Conservation (phyloP, 2,797 vertebrate species). For the Muscicapa comitata region DNA sequence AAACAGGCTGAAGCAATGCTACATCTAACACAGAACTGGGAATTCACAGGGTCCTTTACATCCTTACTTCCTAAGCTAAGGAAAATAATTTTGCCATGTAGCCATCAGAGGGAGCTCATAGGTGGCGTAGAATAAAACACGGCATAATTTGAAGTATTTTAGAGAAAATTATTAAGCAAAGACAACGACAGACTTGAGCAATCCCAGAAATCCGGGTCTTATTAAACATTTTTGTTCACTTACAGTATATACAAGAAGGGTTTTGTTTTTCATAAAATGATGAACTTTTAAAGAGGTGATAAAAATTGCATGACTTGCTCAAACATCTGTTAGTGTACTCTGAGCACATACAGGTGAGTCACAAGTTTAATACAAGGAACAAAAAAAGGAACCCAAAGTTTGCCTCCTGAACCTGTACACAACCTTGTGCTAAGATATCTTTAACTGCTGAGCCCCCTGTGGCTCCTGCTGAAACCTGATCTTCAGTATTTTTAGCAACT, state of each 20-base stretch:
- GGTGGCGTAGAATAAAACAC: not conserved
- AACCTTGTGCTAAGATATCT: not conserved
- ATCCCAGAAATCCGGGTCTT: not conserved
- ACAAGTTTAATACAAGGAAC: not conserved
- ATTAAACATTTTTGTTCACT: not conserved
- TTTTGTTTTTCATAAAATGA: not conserved
- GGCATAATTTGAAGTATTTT: not conserved
- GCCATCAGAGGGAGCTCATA: conserved; percentile 56
- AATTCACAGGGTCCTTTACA: not conserved
- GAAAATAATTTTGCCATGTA: not conserved
- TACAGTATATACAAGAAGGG: not conserved
- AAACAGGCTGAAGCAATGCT: not conserved
- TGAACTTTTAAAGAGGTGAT: not conserved
- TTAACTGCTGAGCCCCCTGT: not conserved
- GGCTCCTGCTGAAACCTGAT: not conserved
- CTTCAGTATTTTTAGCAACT: conserved; percentile 42
- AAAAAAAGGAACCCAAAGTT: not conserved
- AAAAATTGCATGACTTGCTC: not conserved
- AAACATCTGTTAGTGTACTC: not conserved
- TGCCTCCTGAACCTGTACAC: not conserved
- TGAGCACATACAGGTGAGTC: not conserved
- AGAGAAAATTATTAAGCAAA: not conserved
- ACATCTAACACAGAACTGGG: not conserved
- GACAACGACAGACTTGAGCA: not conserved
- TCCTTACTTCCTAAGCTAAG: not conserved